phyloP scores from a whole-genome alignment of 2,888 invertebrate species.

The Ochropleura plecta region DNA sequence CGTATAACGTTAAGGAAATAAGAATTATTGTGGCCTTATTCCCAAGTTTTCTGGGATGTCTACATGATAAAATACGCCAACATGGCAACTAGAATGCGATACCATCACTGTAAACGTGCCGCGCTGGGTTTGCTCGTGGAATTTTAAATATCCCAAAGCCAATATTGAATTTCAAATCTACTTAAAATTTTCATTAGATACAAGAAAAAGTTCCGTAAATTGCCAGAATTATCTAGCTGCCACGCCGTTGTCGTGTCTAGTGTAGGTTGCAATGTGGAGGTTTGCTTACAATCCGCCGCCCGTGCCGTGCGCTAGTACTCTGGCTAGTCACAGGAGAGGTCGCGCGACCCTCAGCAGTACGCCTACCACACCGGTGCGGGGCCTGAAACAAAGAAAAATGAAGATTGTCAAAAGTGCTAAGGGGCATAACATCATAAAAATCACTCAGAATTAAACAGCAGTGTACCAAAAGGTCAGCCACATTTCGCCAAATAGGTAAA shows the following conservation, averaged over 20 bases:
- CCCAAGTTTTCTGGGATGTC: slow-evolving; percentile 46
- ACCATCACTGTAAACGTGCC: slow-evolving; percentile 5
- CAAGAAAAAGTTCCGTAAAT: background rate
- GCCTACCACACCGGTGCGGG: slow-evolving; percentile 87
- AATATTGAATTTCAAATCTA: background rate
- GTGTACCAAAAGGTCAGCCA: no score
- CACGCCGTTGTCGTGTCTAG: background rate
- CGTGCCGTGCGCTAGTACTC: slow-evolving; percentile 86
- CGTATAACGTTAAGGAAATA: slow-evolving; percentile 27
- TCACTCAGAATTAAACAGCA: no score
- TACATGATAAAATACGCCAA: slow-evolving; percentile 33
- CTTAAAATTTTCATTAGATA: background rate
- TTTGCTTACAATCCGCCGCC: slow-evolving; percentile 88
- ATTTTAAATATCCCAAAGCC: background rate
- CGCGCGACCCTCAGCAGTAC: slow-evolving; percentile 83
- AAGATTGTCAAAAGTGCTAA: background rate
- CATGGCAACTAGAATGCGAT: slow-evolving; percentile 14
- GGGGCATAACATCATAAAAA: background rate
- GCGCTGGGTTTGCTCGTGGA: background rate
- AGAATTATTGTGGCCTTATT: slow-evolving; percentile 35
- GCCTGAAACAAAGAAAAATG: slow-evolving; percentile 77
- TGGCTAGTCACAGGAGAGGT: slow-evolving; percentile 89
- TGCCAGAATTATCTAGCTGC: background rate
- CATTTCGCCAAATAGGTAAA: no score
- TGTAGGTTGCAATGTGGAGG: background rate